phyloP scores from a whole-genome alignment of 2,888 invertebrate species.

The Noctua comes region DNA sequence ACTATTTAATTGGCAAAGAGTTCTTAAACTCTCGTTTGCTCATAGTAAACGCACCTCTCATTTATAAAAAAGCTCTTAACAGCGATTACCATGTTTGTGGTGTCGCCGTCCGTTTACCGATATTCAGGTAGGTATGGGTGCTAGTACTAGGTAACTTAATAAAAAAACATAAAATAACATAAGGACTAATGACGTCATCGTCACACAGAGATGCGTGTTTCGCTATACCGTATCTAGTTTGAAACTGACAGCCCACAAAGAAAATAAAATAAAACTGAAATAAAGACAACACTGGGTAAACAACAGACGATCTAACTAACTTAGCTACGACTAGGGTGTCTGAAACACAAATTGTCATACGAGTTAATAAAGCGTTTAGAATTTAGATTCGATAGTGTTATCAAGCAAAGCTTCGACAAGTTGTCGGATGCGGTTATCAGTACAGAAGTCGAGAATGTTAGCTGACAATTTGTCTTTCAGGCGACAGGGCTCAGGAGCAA shows the following conservation, averaged over 20 bases:
- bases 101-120: constrained; percentile 52
- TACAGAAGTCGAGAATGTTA: constrained; percentile 89
- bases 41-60: constrained; percentile 56
- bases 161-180: constrained; percentile 46
- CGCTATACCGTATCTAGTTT: constrained; percentile 63
- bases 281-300: constrained; percentile 84
- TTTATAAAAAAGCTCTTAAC: constrained; percentile 67
- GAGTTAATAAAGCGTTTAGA: constrained; percentile 88
- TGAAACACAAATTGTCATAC: constrained; percentile 90
- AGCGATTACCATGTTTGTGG: constrained; percentile 67
- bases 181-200: constrained; percentile 54
- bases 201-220: constrained; percentile 63
- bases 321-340: constrained; percentile 86
- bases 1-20: constrained; percentile 57
- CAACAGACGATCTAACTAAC: constrained; percentile 78
- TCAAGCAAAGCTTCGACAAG: constrained; percentile 89
- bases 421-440: constrained; percentile 89
- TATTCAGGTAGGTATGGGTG: constrained; percentile 48
- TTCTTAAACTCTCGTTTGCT: constrained; percentile 54
- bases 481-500: constrained; percentile 88
- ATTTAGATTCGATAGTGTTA: constrained; percentile 85
- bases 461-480: constrained; percentile 90
- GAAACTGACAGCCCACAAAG: constrained; percentile 67
- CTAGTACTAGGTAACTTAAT: constrained; percentile 47
- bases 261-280: constrained; percentile 68